Base-by-base conservation (phyloP, 2,113 vertebrate genomes). In the Larimichthys polyactis region DNA sequence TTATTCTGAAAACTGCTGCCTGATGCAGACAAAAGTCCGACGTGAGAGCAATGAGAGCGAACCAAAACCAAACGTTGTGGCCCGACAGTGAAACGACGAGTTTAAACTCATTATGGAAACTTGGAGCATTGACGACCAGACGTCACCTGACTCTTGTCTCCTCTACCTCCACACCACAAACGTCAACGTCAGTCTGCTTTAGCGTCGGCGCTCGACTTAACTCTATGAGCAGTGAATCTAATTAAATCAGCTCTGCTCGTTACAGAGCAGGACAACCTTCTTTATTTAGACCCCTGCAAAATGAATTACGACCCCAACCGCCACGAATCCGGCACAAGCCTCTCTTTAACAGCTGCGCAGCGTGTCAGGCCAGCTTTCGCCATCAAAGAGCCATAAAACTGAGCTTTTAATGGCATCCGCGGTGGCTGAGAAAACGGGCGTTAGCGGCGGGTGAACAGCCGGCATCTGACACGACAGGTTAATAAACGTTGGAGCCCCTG, bases 401-500 rank as follows among this genome's bases (percentile, higher is more conserved):
- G 22, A 80, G 67, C 48, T 69, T 87, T 81, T 92, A 86, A 90
- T 63, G 65, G 82, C 85, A 63, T 71, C 74, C 40, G 7, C 1
- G 54, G 82, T 55, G 76, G 82, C 87, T 51, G 67, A 55, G 67
- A 54, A 86, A 90, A 69, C 29, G 77, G 65, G 74, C 77, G 77
- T 79, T 85, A 88, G 75, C 68, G 66, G 80, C 68, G 71, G 78
- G 81, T 19, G 73, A 92, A 90, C 91, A 92, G 89, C 89, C 79
- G 82, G 85, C 75, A 64, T 79, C 82, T 93, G 91, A 90, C 92
- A 91, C 75, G 9, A 70, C 80, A 81, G 89, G 83, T 88, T 90
- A 89, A 90, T 90, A 85, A 90, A 93, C 77, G 73, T 24, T 11
- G 64, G 75, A 71, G 81, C 86, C 77, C 81, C 90, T 64, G 81